phyloP scores from a whole-genome alignment of 2,797 vertebrate species.

The Myripristis jacobus region DNA sequence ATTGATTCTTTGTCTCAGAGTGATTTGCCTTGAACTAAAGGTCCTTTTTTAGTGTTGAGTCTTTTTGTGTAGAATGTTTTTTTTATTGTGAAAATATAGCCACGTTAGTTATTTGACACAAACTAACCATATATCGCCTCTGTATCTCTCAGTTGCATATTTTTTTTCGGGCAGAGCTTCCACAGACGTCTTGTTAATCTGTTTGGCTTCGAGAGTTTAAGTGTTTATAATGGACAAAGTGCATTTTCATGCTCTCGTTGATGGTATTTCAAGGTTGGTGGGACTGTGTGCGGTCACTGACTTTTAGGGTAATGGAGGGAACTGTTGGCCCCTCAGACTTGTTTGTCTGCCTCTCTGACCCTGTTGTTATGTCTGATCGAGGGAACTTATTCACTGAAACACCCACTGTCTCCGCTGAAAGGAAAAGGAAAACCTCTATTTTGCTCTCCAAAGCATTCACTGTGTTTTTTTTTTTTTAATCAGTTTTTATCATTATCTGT shows the following conservation, averaged over 20 bases:
- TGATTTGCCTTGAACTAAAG: conserved; percentile 20
- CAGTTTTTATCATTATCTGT: too few species aligned
- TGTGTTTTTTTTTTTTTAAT: conserved; percentile 29
- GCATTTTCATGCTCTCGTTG: conserved; percentile 60
- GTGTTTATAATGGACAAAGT: conserved; percentile 36
- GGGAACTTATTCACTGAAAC: conserved; percentile 1
- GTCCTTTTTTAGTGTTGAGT: neutral
- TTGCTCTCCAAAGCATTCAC: conserved; percentile 24
- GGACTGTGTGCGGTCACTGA: conserved; percentile 48
- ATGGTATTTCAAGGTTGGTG: conserved; percentile 65
- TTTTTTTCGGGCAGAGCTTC: conserved; percentile 20
- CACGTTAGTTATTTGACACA: neutral
- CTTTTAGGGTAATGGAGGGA: conserved; percentile 59
- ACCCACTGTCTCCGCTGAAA: too few species aligned
- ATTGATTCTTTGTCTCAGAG: conserved; percentile 15
- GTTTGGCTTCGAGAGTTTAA: conserved; percentile 33
- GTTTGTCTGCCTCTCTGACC: conserved; percentile 30
- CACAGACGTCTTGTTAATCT: neutral
- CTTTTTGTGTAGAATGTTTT: neutral
- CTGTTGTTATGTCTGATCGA: conserved; percentile 26
- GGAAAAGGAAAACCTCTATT: conserved; percentile 13
- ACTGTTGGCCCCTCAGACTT: conserved; percentile 55
- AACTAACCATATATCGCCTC: neutral
- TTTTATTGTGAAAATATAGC: neutral
- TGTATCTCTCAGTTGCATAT: neutral